Evolutionary conservation across 2,888 invertebrate species (phyloP).

Genomic region (Tenthredo scrophulariae): DNA sequence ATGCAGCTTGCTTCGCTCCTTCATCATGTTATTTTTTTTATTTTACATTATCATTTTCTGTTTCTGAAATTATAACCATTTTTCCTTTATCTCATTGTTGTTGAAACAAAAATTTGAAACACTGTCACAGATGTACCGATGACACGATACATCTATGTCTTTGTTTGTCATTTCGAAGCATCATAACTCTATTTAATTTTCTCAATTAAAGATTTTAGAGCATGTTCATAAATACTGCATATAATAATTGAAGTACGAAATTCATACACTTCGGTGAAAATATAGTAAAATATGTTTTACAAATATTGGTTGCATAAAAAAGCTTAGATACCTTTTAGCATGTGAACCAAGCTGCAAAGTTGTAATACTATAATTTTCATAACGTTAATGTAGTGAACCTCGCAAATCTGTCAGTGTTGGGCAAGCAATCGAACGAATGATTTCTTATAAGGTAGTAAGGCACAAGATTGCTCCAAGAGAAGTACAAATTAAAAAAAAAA

Average conservation of each 20-base stretch:
- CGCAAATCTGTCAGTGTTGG: constrained; percentile 71
- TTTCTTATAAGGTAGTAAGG: constrained; percentile 65
- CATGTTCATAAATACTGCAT: not conserved
- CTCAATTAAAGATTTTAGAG: not conserved
- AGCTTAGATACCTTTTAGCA: not conserved
- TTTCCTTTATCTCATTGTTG: not conserved
- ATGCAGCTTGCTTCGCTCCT: constrained; percentile 65
- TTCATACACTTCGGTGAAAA: constrained; percentile 11
- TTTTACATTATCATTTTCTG: not conserved
- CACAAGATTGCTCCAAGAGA: constrained; percentile 71
- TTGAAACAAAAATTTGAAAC: not conserved
- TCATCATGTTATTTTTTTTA: not conserved
- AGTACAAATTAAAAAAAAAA: constrained; percentile 71
- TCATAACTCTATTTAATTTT: not conserved
- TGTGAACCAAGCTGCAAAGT: constrained; percentile 66
- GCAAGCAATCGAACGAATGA: constrained; percentile 68
- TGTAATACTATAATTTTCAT: constrained; percentile 67
- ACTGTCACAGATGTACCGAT: not conserved
- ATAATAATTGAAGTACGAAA: not conserved
- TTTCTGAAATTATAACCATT: not conserved
- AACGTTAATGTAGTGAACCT: constrained; percentile 66
- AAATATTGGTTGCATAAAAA: not conserved
- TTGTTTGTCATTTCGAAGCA: not conserved
- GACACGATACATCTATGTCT: not conserved
- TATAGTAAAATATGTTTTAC: not conserved